Percentiles rank a stretch among this genome's conserved stretches.
phyloP scores from a whole-genome alignment of 1,140 invertebrate genomes.

The Camponotus pennsylvanicus region DNA sequence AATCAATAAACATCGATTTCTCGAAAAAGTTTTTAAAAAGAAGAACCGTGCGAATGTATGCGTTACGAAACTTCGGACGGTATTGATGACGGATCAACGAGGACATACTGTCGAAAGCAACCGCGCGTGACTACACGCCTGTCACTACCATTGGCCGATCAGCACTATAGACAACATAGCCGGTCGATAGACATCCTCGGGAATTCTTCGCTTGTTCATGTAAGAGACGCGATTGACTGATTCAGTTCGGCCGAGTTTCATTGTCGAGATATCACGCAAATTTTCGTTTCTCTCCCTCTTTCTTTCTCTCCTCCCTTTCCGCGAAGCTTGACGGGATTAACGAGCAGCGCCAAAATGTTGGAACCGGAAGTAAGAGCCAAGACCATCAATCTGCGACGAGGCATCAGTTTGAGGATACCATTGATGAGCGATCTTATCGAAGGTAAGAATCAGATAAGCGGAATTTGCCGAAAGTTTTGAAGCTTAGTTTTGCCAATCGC shows the following conservation, averaged over 20 bases:
- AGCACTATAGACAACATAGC: slow-evolving; percentile 54
- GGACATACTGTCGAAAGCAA: slow-evolving; percentile 54
- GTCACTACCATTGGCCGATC: slow-evolving; percentile 73
- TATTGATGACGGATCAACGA: slow-evolving; percentile 54
- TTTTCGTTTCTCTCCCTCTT: not conserved
- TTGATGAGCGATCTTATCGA: not conserved
- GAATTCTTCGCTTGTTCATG: slow-evolving; percentile 53
- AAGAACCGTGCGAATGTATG: not conserved
- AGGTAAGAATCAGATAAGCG: slow-evolving; percentile 3
- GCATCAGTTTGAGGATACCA: slow-evolving; percentile 56
- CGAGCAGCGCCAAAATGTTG: slow-evolving; percentile 8
- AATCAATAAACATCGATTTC: not conserved
- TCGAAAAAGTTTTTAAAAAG: not conserved
- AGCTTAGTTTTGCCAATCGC: not conserved
- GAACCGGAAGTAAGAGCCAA: slow-evolving; percentile 22
- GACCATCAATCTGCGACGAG: slow-evolving; percentile 49
- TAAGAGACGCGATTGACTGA: slow-evolving; percentile 32
- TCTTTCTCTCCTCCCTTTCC: not conserved
- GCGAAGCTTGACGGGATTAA: not conserved
- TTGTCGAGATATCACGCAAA: not conserved
- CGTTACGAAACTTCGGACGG: not conserved
- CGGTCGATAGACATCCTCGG: slow-evolving; percentile 73
- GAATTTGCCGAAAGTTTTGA: not conserved
- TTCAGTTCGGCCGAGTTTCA: slow-evolving; percentile 45
- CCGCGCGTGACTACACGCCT: slow-evolving; percentile 74